Evolutionary conservation across 1,140 invertebrate genomes (phyloP), one percentile per base, ranked within the genome.

Genomic region (Sitophilus oryzae): DNA sequence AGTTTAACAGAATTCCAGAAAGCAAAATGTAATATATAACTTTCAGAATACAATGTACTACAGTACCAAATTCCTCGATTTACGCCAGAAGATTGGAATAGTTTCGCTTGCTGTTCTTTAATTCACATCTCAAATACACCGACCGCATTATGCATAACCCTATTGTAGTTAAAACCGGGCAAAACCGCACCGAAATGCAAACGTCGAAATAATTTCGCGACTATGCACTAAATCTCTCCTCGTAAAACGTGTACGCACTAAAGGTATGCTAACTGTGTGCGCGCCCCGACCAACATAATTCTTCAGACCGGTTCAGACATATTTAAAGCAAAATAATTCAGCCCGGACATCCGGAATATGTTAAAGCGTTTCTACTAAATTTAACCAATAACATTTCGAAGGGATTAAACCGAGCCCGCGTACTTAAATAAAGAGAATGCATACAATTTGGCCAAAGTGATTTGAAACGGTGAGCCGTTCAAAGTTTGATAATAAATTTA

Each of bases 401-500:
- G 59, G 61, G 63, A 63, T 65, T 63, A 65, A 65, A 63, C 60
- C 57, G 51, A 61, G 61, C 25, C 25, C 25, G 58, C 61, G 56
- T 63, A 61, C 53, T 61, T 62, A 59, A 65, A 62, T 63, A 63
- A 65, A 63, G 63, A 65, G 63, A 64, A 65, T 65, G 61, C 57
- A 61, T 56, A 63, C 61, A 61, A 65, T 65, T 65, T 63, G 60
- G 59, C 59, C 45, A 56, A 62, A 65, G 61, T 62, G 61, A 65
- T 63, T 65, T 61, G 55, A 61, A 61, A 65, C 63, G n/a, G n/a
- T 56, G 63, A 65, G 63, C 63, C 63, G 49, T 61, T 63, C 63
- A 62, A 65, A 65, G 56, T 65, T 65, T 60, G 58, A 65, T 63
- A 59, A 65, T 65, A 65, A 65, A 65, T 65, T 65, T 52, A 45